Conservation (phyloP, 1,140 invertebrate genomes). For the Drosophila micromelanica region DNA sequence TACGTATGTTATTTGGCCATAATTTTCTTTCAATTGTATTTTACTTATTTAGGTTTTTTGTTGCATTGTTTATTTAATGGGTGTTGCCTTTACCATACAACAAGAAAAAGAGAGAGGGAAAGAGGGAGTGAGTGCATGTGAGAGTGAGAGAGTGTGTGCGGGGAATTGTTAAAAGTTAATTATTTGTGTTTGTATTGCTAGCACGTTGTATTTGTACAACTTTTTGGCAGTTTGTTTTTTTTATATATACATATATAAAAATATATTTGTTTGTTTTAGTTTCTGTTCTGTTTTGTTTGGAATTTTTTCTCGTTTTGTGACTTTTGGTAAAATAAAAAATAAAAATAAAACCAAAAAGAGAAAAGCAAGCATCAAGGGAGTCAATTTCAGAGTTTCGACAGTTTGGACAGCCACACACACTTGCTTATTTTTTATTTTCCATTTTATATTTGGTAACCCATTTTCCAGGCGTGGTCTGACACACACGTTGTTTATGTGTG, state of each 20-base stretch:
- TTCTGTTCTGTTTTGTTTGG: constrained; percentile 20
- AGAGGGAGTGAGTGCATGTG: constrained; percentile 6
- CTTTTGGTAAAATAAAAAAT: constrained; percentile 47
- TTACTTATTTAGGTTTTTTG: constrained; percentile 45
- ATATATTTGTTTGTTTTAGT: constrained; percentile 3
- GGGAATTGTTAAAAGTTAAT: constrained; percentile 77
- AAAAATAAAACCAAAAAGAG: constrained; percentile 8
- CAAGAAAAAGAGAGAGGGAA: constrained; percentile 12
- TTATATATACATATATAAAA: too few relatives aligned
- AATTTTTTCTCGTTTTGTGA: constrained; percentile 44
- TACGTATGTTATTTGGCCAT: constrained; percentile 30
- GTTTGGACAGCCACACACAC: constrained; percentile 39
- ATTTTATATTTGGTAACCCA: constrained; percentile 12
- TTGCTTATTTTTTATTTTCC: constrained; percentile 19
- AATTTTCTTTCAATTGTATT: constrained; percentile 34
- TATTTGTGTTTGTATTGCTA: constrained; percentile 77
- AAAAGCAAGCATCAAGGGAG: constrained; percentile 37
- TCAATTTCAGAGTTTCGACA: constrained; percentile 45
- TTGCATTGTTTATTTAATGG: constrained; percentile 69
- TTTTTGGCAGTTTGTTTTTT: constrained; percentile 42
- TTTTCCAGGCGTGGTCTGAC: constrained; percentile 22
- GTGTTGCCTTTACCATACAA: constrained; percentile 37
- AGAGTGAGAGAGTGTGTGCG: constrained; percentile 18
- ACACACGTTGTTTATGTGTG: constrained; percentile 5
- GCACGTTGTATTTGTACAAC: constrained; percentile 77